Conservation (phyloP, 2,888 invertebrate species). For the Pandemis cinnamomeana region DNA sequence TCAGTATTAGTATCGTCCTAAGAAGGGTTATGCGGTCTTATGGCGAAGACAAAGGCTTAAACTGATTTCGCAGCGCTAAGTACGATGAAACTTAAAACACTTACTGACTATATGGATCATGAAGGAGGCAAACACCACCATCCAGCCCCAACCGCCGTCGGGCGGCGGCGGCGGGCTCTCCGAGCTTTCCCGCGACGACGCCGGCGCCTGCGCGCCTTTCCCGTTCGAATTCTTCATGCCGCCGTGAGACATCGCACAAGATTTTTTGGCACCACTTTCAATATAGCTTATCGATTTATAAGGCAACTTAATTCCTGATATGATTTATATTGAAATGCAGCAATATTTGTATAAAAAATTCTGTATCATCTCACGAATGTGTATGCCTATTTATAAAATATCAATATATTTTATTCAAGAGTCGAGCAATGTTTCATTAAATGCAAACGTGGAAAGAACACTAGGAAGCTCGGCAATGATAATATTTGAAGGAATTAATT, state of each 20-base stretch:
- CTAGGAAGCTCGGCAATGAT: constrained; percentile 44
- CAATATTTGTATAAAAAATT: constrained; percentile 38
- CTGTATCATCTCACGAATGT: constrained; percentile 3
- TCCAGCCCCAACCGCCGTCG: constrained; percentile 98
- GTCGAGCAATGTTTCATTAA: constrained; percentile 35
- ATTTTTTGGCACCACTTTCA: constrained; percentile 52
- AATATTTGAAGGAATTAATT: constrained; percentile 52
- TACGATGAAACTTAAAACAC: constrained; percentile 67
- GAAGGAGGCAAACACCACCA: constrained; percentile 97
- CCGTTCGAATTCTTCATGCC: constrained; percentile 69
- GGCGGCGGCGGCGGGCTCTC: constrained; percentile 88
- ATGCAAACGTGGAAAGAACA: constrained; percentile 50
- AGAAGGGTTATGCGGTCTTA: background rate
- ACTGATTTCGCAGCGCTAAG: background rate
- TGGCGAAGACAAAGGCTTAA: background rate
- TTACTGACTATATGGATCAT: constrained; percentile 97
- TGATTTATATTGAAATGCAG: constrained; percentile 49
- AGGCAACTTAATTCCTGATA: constrained; percentile 57
- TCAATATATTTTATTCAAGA: background rate
- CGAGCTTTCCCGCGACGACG: constrained; percentile 63
- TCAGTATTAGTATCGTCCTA: background rate
- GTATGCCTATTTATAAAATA: constrained; percentile 6
- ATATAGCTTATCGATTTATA: constrained; percentile 47
- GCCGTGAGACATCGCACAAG: constrained; percentile 74
- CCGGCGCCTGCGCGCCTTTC: constrained; percentile 60